Evolutionary conservation across 2,797 vertebrate genomes (phyloP).

Genomic region (Caiman crocodilus): DNA sequence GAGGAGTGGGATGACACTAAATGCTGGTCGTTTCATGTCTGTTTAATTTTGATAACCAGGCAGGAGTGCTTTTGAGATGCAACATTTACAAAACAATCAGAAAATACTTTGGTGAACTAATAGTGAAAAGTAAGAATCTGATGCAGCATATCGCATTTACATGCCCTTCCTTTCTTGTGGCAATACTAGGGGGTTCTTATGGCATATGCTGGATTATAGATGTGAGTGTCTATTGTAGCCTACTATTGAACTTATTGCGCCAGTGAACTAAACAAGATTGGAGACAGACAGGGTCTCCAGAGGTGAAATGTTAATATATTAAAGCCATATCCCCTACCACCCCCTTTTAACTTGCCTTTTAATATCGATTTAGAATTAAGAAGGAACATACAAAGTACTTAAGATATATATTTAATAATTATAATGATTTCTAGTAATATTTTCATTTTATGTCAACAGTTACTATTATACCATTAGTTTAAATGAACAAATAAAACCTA

Average conservation of each 20-base stretch:
- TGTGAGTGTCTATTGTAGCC: neutral
- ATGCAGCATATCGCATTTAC: neutral
- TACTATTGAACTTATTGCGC: neutral
- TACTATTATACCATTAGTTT: conserved; percentile 29
- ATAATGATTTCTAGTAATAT: conserved; percentile 23
- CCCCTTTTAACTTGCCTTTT: conserved; percentile 8
- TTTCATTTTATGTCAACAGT: conserved; percentile 36
- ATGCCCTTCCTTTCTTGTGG: neutral
- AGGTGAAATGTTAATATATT: conserved; percentile 31
- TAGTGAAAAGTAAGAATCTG: neutral
- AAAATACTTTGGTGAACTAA: neutral
- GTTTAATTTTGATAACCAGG: neutral
- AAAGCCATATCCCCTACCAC: conserved; percentile 37
- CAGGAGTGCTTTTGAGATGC: neutral
- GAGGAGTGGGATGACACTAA: neutral
- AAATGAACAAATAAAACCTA: neutral
- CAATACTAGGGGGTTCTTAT: neutral
- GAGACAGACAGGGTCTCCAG: neutral
- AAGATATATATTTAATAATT: conserved; percentile 33
- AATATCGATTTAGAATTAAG: conserved; percentile 37
- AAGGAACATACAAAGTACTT: neutral
- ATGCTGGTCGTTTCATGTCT: neutral
- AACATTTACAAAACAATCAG: neutral
- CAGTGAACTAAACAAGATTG: neutral
- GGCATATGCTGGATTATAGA: neutral